phyloP scores from a whole-genome alignment of 2,888 invertebrate species.

The Endotricha flammealis region DNA sequence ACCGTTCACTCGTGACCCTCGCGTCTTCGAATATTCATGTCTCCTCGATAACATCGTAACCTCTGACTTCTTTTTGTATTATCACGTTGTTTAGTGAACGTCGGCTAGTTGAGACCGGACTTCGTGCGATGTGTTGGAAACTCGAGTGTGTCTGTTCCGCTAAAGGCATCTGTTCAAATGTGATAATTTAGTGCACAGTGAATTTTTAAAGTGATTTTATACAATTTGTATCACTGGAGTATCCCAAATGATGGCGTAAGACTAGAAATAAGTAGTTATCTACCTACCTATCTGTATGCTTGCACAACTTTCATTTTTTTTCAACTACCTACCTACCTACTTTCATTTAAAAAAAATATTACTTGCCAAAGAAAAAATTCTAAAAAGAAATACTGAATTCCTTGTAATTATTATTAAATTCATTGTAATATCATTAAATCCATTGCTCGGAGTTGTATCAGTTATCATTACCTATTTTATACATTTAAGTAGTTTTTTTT shows the following conservation, averaged over 20 bases:
- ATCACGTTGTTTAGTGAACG: conserved; percentile 71
- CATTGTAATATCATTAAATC: too few relatives aligned
- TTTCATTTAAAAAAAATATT: too few relatives aligned
- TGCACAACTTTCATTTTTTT: background rate
- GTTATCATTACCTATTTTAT: too few relatives aligned
- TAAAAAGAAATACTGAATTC: too few relatives aligned
- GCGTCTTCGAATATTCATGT: conserved; percentile 77
- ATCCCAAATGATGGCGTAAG: conserved; percentile 64
- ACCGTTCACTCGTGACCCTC: conserved; percentile 76
- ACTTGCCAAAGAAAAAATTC: too few relatives aligned
- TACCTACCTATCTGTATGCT: conserved; percentile 17
- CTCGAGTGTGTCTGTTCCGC: conserved; percentile 63
- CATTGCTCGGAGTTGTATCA: too few relatives aligned
- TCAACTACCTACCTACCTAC: too few relatives aligned
- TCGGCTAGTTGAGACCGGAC: conserved; percentile 54
- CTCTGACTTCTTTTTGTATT: conserved; percentile 74
- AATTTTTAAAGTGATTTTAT: conserved; percentile 53
- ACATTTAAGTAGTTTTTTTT: too few relatives aligned
- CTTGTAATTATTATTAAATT: too few relatives aligned
- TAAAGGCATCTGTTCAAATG: conserved; percentile 47
- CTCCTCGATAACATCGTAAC: conserved; percentile 75
- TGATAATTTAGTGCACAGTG: conserved; percentile 70
- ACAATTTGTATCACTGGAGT: conserved; percentile 59
- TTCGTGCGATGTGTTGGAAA: conserved; percentile 66
- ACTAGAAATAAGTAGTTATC: conserved; percentile 47